phyloP scores from a whole-genome alignment of 2,888 invertebrate genomes.

The Atrina japonica region DNA sequence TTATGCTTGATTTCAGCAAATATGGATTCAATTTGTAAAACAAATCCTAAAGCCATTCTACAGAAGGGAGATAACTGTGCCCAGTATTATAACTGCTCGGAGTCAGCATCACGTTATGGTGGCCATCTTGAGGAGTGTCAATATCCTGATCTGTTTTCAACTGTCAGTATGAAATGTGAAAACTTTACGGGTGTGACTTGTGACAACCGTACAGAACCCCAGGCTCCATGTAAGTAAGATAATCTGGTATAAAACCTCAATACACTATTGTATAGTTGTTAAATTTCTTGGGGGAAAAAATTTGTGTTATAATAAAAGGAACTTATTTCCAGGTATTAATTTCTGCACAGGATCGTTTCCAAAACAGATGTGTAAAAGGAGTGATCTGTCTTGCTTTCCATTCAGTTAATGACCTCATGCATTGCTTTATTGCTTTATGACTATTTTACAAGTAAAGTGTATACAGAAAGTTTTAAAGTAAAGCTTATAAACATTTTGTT shows the following conservation, averaged over 20 bases:
- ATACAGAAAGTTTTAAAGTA: too few species aligned
- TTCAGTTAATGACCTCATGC: too few species aligned
- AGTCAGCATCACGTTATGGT: constrained; percentile 18
- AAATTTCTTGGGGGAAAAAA: too few species aligned
- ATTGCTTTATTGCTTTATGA: too few species aligned
- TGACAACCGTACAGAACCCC: constrained; percentile 28
- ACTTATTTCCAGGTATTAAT: background rate
- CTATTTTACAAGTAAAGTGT: too few species aligned
- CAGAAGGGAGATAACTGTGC: constrained; percentile 40
- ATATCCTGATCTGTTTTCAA: constrained; percentile 57
- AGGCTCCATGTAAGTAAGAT: constrained; percentile 32
- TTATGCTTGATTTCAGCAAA: constrained; percentile 40
- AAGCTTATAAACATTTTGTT: too few species aligned
- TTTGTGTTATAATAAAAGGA: too few species aligned
- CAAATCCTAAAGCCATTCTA: constrained; percentile 51
- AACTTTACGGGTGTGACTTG: constrained; percentile 48
- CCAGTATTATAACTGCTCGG: constrained; percentile 41
- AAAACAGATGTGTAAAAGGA: too few species aligned
- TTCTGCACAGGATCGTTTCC: background rate
- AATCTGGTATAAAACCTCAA: too few species aligned
- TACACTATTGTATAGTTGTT: too few species aligned
- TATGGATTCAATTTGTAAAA: constrained; percentile 53
- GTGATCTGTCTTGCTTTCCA: too few species aligned
- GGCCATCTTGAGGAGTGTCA: constrained; percentile 44
- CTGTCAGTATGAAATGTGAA: constrained; percentile 39